Evolutionary conservation across 2,888 invertebrate species (phyloP).

Genomic region (Mystacides longicornis): DNA sequence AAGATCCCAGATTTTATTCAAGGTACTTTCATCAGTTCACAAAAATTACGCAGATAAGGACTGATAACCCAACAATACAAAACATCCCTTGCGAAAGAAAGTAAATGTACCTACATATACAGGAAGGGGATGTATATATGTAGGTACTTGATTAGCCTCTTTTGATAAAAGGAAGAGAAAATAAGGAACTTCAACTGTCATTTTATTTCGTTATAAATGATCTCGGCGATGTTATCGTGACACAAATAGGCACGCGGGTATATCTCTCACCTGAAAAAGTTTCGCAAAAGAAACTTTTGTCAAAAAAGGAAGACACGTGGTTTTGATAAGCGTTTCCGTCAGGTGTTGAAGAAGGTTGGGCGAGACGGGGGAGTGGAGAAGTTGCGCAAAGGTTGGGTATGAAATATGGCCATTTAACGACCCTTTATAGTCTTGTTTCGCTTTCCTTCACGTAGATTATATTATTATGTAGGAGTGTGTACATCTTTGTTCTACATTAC

Average conservation of each 20-base stretch:
- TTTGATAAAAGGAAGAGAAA: neutral
- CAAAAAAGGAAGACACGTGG: constrained; percentile 17
- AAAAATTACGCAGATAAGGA: too few relatives aligned
- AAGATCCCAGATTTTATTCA: too few relatives aligned
- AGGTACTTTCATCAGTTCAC: too few relatives aligned
- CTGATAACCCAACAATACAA: too few relatives aligned
- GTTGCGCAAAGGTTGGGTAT: constrained; percentile 7
- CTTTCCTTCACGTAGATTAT: too few relatives aligned
- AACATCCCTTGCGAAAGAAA: too few relatives aligned
- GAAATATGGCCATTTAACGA: constrained; percentile 22
- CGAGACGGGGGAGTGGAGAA: neutral
- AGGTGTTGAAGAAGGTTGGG: neutral
- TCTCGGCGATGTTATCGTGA: neutral
- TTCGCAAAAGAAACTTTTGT: neutral
- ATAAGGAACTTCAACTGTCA: neutral
- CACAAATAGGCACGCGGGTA: neutral
- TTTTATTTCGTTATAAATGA: neutral
- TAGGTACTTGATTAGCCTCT: neutral
- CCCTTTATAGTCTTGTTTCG: constrained; percentile 9
- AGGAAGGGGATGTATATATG: too few relatives aligned
- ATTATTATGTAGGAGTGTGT: too few relatives aligned
- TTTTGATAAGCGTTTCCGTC: constrained; percentile 19
- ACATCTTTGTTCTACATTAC: too few relatives aligned
- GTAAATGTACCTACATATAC: neutral
- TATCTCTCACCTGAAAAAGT: neutral